Base-by-base conservation (phyloP, 2,888 invertebrate species). In the Chalcosyrphus nemorum region DNA sequence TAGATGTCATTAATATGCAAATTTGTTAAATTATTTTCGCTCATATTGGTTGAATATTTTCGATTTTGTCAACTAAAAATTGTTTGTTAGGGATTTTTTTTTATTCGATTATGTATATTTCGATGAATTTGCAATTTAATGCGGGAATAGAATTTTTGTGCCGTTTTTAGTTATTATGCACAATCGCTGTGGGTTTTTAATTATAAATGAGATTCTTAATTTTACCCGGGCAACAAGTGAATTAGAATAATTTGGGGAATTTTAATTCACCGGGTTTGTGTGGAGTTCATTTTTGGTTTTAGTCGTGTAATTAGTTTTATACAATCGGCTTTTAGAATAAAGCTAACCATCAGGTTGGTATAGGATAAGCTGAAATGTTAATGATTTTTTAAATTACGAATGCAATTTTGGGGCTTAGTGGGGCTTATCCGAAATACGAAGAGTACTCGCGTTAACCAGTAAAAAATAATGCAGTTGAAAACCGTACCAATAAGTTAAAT, bases 1-100 rank as follows among this genome's bases (percentile, higher is more conserved):
- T 47, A 54, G 52, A 68, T 61, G 50, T 35, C 45, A 81, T 81
- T 81, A 81, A 81, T 68, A 81, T 81, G 81, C 61, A 81, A 81
- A 81, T 81, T 78, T 29, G 35, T 75, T 11, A 35, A 65, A 54
- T 47, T 65, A 29, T 57, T 77, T 77, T 32, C 13, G 11, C 13
- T 38, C 54, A 24, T 54, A 57, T 57, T 32, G 19, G 15, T 9
- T 29, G 29, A 21, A 77, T 56, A 29, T 61, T 61, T 24, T 45
- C 32, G 45, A 56, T 32, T 72, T 61, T 52, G 41, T 61, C 50
- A 72, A 61, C 32, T 19, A 17, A 54, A 74, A 19, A n/a, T 45
- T 29, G 4, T 21, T 21, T 57, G 19, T 17, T 35, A 17, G n/a
- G n/a, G n/a, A 35, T n/a, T 35, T 41, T 21, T 32, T 45, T 71